Evolutionary conservation across 2,113 vertebrate species (phyloP).

Genomic region (Bufo gargarizans): DNA sequence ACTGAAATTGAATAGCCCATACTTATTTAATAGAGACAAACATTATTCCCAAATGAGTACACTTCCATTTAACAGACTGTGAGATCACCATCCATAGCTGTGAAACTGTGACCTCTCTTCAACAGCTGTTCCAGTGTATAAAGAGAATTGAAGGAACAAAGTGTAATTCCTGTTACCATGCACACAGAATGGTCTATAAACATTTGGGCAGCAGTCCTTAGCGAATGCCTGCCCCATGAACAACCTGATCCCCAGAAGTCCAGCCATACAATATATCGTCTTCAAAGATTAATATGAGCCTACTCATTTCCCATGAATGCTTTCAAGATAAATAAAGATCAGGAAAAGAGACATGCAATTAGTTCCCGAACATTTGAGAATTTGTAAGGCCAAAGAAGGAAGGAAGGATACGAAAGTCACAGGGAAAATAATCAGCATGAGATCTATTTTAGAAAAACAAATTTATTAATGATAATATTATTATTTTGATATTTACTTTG

Average conservation of each 20-base stretch:
- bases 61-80: slow-evolving; percentile 3
- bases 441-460: background rate
- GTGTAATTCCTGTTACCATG: slow-evolving; percentile 34
- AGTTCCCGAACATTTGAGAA: slow-evolving; percentile 18
- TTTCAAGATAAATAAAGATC: slow-evolving; percentile 46
- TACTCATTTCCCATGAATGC: slow-evolving; percentile 45
- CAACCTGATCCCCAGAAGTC: background rate
- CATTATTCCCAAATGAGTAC: background rate
- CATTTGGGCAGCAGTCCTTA: background rate
- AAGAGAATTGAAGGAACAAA: slow-evolving; percentile 5
- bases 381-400: slow-evolving; percentile 1
- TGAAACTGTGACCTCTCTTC: background rate
- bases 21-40: background rate
- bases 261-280: slow-evolving; percentile 28
- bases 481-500: slow-evolving; percentile 10
- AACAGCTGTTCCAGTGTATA: slow-evolving; percentile 13
- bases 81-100: background rate
- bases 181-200: background rate
- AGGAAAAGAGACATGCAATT: slow-evolving; percentile 16
- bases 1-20: background rate
- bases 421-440: slow-evolving; percentile 1
- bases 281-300: slow-evolving; percentile 10
- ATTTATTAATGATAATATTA: slow-evolving; percentile 40
- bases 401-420: slow-evolving; percentile 25
- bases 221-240: background rate